Evolutionary conservation across 2,888 invertebrate genomes (phyloP), one percentile per base, ranked within the genome.

Genomic region (Clistopyga incitator): DNA sequence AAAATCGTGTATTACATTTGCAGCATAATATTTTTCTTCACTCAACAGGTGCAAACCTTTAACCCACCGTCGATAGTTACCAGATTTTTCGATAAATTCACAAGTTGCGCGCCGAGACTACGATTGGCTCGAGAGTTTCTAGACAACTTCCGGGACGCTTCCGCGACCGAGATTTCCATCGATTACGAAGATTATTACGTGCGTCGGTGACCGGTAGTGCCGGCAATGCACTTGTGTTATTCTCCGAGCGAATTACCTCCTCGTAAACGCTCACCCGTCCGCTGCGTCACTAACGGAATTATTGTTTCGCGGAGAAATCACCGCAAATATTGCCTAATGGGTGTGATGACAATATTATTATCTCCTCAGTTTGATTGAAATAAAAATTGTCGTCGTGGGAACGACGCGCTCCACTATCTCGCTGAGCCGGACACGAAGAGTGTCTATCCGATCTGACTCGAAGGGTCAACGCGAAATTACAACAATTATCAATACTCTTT

Each of bases 91-190:
- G 8, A 2, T 38, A 1, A 38, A 38, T 38, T 10, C 64, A 25
- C 23, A 18, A 38, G 4, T 13, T 6, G 23, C 20, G n/a, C 23
- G 10, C 45, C 45, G 72, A 72, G 72, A 72, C 20, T 75, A n/a
- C 38, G 50, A 47, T 65, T n/a, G 47, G 25, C 20, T 20, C 42
- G 3, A 13, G 84, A 92, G 90, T 92, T 92, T 92, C 91, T 91
- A 89, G 85, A 88, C 87, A 89, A 91, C 88, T 91, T 90, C 86
- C 90, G 88, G 84, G 86, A 88, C 87, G 81, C 85, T 85, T 87
- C 82, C 84, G 84, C 86, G 82, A 72, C 83, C 75, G 83, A 87
- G 87, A 89, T 89, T 89, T 90, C 89, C 88, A 89, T 87, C 87
- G 88, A 90, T 91, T 89, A 88, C 87, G 88, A 88, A 87, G 88